Evolutionary conservation across 2,113 vertebrate genomes (phyloP), one percentile per base, ranked within the genome.

Genomic region (Lathamus discolor): DNA sequence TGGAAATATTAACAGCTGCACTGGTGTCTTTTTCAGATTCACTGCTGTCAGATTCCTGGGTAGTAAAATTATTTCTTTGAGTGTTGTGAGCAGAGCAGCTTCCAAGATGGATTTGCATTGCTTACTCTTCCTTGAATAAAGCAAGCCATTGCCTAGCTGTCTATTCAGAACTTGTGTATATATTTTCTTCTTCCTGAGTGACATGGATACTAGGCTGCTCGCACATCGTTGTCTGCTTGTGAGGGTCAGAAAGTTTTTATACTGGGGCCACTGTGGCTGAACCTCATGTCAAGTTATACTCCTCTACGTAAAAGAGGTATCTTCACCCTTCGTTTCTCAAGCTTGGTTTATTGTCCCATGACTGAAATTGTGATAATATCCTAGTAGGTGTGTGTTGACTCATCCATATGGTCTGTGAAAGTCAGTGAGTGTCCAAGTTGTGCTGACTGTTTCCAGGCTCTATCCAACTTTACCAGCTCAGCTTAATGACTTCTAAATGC

Each of bases 191-290:
- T 41, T 7, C 11, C 2, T 5, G 4, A 24, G 33, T 17, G 41
- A 43, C 33, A 19, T 13, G 14, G 20, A 9, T 11, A 4, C 11
- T 13, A 10, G 14, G 22, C 25, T 68, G 23, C 8, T 90, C 1
- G 0, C 6, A 2, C 17, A 20, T 44, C 3, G 0, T 20, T 13
- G 6, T 17, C 29, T 54, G 17, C 6, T 37, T 31, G 8, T 46
- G 63, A 69, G 59, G 49, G 5, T 62, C 41, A 44, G 1, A 9
- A 24, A 1, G 7, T 19, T 84, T 74, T 48, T 74, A 2, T 44
- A 9, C 7, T 28, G 14, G 1, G 3, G 1, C 24, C 5, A 44
- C 37, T n/a, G 52, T 25, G 76, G 68, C 39, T 37, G 43, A 29
- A 3, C 37, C 13, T 46, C 51, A 19, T 24, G 35, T 39, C 48